A percentile compares a stretch with the other conserved stretches of the same genome.
phyloP scores from a whole-genome alignment of 2,797 vertebrate species.

The Amblyraja radiata region DNA sequence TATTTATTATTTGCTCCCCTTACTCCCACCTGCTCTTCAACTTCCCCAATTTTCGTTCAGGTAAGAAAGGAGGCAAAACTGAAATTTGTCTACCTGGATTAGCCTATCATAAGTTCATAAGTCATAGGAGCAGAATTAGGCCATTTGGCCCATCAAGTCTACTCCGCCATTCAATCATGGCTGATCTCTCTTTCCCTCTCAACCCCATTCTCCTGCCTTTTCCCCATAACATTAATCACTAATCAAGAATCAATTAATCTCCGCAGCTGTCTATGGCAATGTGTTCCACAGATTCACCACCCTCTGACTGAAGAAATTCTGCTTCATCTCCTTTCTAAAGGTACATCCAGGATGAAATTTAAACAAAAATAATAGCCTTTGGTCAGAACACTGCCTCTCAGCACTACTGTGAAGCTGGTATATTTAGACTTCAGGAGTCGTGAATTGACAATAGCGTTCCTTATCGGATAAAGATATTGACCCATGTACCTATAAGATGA shows the following conservation, averaged over 20 bases:
- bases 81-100: neutral
- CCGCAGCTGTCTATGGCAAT: no score
- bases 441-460: neutral
- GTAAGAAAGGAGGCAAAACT: neutral
- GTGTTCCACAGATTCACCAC: no score
- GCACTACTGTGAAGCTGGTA: neutral
- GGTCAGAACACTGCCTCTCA: neutral
- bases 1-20: neutral
- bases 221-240: no score
- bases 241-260: no score
- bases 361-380: neutral
- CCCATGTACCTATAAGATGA: neutral
- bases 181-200: no score
- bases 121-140: no score
- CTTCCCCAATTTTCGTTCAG: neutral
- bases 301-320: no score
- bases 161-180: no score
- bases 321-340: neutral
- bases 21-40: no score
- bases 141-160: no score
- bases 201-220: no score
- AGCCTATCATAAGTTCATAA: no score
- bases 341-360: neutral
- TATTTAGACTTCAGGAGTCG: neutral
- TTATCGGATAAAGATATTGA: conserved; percentile 8